Base-by-base conservation (phyloP, 2,113 vertebrate genomes). In the Sarotherodon lohbergeri region DNA sequence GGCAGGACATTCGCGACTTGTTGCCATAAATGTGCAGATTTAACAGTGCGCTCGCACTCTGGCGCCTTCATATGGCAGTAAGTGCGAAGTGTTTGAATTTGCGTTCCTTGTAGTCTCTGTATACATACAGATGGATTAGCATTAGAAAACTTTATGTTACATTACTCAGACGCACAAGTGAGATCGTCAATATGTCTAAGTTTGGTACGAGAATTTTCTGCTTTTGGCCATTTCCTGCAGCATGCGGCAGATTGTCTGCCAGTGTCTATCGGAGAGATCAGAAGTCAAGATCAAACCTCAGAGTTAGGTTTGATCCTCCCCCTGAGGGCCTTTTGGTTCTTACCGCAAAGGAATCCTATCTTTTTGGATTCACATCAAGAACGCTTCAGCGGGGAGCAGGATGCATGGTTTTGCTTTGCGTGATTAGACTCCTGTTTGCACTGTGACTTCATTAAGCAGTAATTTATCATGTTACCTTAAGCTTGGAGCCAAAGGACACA, bases 51-150 rank as follows among this genome's bases (percentile, higher is more conserved):
- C 6, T 32, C 14, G 71, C 80, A 80, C 56, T 6, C 48, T 54
- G 24, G 89, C 55, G 91, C 6, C 93, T 10, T 46, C 80, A 8
- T 3, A 14, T 81, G 94, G 84, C 71, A 22, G 39, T 2, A 1
- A 39, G 4, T 29, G 36, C 9, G 16, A 76, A 76, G 24, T 48
- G 71, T 76, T 76, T 76, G 43, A 2, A 48, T 4, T 76, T 76
- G 14, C 3, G 2, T 1, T 50, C 0, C 24, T 27, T 34, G 46
- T 2, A 4, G 46, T 1, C 10, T 12, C 9, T 13, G 16, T 19
- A 34, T 32, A n/a, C 73, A 4, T 27, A 27, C 27, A 27, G 27
- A 10, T 52, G 10, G 46, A 52, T 34, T 32, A 32, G 16, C 24
- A 50, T 32, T 17, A 76, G 14, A 29, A 76, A 48, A 76, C 4